Percentiles rank a stretch among this genome's conserved stretches.
These are phyloP conservation scores for Schizotus pectinicornis DNA, from an alignment of 2,888 invertebrate species.

Conservation along the genomic window DNA sequence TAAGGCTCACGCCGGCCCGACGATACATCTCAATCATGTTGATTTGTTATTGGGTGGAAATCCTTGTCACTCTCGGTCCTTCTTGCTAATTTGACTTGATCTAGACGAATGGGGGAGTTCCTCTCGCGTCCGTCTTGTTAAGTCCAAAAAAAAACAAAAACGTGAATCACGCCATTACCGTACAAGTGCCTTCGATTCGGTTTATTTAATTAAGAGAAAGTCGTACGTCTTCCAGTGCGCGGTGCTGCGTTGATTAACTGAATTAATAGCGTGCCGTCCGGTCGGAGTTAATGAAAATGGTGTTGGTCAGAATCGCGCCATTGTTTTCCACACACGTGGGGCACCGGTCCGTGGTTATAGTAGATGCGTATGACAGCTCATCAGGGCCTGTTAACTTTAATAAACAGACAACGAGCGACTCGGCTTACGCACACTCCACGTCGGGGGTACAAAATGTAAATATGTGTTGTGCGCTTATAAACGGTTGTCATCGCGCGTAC, in stretches of 20 bases:
- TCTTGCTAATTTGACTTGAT: no score
- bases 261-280: no score
- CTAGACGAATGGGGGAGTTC: conserved; percentile 12
- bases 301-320: no score
- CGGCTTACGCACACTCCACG: conserved; percentile 20
- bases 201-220: no score
- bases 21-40: conserved; percentile 47
- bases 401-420: conserved; percentile 24
- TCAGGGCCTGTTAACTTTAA: conserved; percentile 26
- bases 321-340: conserved; percentile 5
- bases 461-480: conserved; percentile 5
- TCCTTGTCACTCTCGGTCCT: conserved; percentile 9
- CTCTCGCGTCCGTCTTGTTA: conserved; percentile 16
- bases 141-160: background rate
- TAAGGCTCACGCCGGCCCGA: conserved; percentile 31
- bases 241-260: no score
- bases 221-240: no score
- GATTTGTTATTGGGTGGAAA: conserved; percentile 41
- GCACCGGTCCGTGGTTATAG: conserved; percentile 9
- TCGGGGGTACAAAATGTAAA: conserved; percentile 22
- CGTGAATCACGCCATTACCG: no score
- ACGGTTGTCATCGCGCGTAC: conserved; percentile 2
- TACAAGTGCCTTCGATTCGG: no score
- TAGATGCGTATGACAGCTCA: conserved; percentile 27
- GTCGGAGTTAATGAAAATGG: no score